These are phyloP conservation scores for Hoplias malabaricus DNA, from an alignment of 2,113 vertebrate genomes.

Conservation along the genomic window DNA sequence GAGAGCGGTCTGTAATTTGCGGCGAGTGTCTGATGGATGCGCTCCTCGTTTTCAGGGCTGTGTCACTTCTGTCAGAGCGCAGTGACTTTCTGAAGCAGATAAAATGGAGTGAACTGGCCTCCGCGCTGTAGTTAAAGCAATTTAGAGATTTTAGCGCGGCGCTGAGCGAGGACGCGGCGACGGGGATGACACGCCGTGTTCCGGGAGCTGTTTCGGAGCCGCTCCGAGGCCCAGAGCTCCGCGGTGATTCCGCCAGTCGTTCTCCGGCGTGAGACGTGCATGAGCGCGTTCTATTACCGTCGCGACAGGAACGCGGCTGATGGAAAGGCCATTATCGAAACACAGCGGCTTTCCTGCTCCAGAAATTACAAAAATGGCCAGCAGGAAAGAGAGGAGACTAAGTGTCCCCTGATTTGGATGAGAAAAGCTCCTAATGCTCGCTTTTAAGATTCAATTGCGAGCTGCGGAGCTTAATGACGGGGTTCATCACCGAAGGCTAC, in stretches of 20 bases:
- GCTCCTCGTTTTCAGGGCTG: slow-evolving; percentile 13
- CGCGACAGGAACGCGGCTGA: slow-evolving; percentile 36
- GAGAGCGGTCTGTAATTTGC: not conserved
- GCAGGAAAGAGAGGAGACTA: slow-evolving; percentile 14
- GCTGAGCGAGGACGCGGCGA: slow-evolving; percentile 17
- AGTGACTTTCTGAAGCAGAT: not conserved
- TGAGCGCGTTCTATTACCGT: slow-evolving; percentile 43
- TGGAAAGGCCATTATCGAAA: slow-evolving; percentile 43
- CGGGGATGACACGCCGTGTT: slow-evolving; percentile 18
- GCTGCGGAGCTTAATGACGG: slow-evolving; percentile 39
- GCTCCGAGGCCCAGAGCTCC: slow-evolving; percentile 38
- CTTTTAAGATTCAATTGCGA: slow-evolving; percentile 44
- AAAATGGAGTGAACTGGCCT: slow-evolving; percentile 28
- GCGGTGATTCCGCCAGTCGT: slow-evolving; percentile 6
- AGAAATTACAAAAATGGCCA: slow-evolving; percentile 43
- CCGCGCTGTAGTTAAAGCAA: slow-evolving; percentile 36
- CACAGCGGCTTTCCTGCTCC: slow-evolving; percentile 25
- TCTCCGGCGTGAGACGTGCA: slow-evolving; percentile 27
- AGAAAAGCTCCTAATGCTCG: slow-evolving; percentile 44
- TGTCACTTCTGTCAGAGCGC: not conserved
- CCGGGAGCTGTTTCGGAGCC: slow-evolving; percentile 29
- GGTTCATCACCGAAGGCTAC: slow-evolving; percentile 45
- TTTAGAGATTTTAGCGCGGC: slow-evolving; percentile 41
- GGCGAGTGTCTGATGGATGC: not conserved
- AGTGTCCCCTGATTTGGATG: slow-evolving; percentile 40